Evolutionary conservation across 2,113 vertebrate genomes (phyloP).

Genomic region (Scortum barcoo): DNA sequence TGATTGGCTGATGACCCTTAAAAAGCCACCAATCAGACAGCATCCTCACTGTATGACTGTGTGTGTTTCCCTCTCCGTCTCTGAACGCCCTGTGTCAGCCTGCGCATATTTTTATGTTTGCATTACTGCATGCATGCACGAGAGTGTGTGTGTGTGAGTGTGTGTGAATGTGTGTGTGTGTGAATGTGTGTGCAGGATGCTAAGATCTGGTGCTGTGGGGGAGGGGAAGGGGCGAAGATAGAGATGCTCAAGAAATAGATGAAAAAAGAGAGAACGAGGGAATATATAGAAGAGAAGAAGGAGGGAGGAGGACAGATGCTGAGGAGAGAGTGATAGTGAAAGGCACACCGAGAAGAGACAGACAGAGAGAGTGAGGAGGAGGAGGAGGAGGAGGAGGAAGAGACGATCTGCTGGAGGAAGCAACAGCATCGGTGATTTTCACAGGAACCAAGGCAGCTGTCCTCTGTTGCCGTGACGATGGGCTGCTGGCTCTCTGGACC

Average conservation of each 20-base stretch:
- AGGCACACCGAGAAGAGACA: slow-evolving; percentile 33
- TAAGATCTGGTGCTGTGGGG: slow-evolving; percentile 29
- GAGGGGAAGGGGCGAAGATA: slow-evolving; percentile 53
- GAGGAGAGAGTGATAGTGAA: slow-evolving; percentile 35
- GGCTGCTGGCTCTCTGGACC: slow-evolving; percentile 82
- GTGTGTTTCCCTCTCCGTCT: slow-evolving; percentile 70
- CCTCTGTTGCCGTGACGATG: slow-evolving; percentile 76
- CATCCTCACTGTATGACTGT: slow-evolving; percentile 57
- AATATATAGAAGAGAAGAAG: slow-evolving; percentile 2
- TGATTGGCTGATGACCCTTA: slow-evolving; percentile 64
- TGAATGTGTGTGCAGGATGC: slow-evolving; percentile 53
- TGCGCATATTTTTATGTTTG: slow-evolving; percentile 74
- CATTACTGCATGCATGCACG: slow-evolving; percentile 57
- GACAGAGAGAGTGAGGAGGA: slow-evolving; percentile 37
- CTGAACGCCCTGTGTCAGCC: slow-evolving; percentile 58
- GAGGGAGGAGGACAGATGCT: slow-evolving; percentile 37
- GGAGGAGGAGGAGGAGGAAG: slow-evolving; percentile 45
- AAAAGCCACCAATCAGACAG: slow-evolving; percentile 67
- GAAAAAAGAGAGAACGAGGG: slow-evolving; percentile 24
- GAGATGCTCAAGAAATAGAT: slow-evolving; percentile 34
- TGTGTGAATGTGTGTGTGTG: slow-evolving; percentile 25
- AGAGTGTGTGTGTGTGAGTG: slow-evolving; percentile 9
- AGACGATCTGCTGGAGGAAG: slow-evolving; percentile 58
- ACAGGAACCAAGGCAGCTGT: slow-evolving; percentile 42
- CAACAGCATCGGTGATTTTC: slow-evolving; percentile 61